Evolutionary conservation across 2,888 invertebrate species (phyloP).

Genomic region (Xylota sylvarum): DNA sequence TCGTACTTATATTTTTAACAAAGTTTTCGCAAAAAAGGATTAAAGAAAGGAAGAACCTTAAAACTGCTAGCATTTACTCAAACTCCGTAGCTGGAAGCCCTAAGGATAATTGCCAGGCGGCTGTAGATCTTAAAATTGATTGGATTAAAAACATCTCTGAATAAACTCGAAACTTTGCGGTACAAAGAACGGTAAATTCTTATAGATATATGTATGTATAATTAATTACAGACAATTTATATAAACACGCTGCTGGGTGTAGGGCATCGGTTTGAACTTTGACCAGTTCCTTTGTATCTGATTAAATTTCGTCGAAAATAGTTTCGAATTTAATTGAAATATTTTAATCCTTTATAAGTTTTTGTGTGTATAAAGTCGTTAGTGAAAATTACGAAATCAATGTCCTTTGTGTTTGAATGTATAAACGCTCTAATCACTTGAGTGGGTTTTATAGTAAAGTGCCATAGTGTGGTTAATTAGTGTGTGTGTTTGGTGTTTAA

Average conservation of each 20-base stretch:
- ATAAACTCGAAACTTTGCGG: slow-evolving; percentile 30
- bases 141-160: slow-evolving; percentile 32
- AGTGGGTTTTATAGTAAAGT: not conserved
- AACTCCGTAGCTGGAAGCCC: not conserved
- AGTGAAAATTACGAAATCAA: slow-evolving; percentile 1
- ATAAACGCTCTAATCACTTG: not conserved
- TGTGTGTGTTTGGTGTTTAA: slow-evolving; percentile 3
- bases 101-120: not conserved
- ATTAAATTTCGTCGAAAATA: not conserved
- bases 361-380: not conserved
- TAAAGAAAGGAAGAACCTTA: not conserved
- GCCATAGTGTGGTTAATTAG: slow-evolving; percentile 9
- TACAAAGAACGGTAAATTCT: not conserved
- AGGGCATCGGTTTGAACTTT: not conserved
- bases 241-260: not conserved
- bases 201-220: not conserved
- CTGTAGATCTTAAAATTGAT: slow-evolving; percentile 35
- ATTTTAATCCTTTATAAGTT: not conserved
- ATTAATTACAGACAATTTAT: not conserved
- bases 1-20: not conserved
- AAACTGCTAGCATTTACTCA: not conserved
- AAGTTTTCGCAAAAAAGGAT: slow-evolving; percentile 28
- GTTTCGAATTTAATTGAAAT: not conserved
- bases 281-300: not conserved
- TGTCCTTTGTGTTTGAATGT: not conserved